Percentiles rank a stretch among this genome's conserved stretches.
phyloP scores from a whole-genome alignment of 2,888 invertebrate genomes.

The Mystacides longicornis region DNA sequence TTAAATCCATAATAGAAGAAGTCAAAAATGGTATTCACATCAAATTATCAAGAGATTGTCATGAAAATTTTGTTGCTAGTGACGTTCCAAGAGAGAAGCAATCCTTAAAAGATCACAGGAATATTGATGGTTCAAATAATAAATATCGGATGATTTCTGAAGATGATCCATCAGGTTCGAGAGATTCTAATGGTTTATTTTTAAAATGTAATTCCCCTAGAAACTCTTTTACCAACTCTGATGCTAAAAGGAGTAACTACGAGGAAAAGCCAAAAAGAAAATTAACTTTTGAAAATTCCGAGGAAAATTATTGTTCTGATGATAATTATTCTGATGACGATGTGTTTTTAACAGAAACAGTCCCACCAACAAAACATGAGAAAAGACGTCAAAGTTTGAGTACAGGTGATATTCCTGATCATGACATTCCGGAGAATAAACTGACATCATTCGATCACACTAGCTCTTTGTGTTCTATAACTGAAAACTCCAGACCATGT shows the following conservation, averaged over 20 bases:
- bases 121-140: neutral
- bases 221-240: constrained; percentile 11
- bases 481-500: neutral
- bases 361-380: neutral
- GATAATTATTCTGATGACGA: constrained; percentile 19
- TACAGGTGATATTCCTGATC: constrained; percentile 19
- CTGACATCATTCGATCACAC: constrained; percentile 10
- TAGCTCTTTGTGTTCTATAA: constrained; percentile 11
- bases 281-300: neutral
- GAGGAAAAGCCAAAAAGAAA: neutral
- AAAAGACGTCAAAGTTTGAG: constrained; percentile 19
- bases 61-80: constrained; percentile 26
- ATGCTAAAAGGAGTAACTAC: neutral
- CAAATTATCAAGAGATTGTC: constrained; percentile 22
- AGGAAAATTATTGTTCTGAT: constrained; percentile 4
- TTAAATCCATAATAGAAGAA: constrained; percentile 31
- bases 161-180: too few species aligned
- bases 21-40: constrained; percentile 29
- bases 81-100: neutral
- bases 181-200: constrained; percentile 15
- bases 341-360: constrained; percentile 10
- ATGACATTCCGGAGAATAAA: constrained; percentile 4
- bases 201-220: constrained; percentile 22
- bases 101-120: neutral
- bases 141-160: too few species aligned